Conservation (phyloP, 1,140 invertebrate genomes). For the Atta cephalotes region DNA sequence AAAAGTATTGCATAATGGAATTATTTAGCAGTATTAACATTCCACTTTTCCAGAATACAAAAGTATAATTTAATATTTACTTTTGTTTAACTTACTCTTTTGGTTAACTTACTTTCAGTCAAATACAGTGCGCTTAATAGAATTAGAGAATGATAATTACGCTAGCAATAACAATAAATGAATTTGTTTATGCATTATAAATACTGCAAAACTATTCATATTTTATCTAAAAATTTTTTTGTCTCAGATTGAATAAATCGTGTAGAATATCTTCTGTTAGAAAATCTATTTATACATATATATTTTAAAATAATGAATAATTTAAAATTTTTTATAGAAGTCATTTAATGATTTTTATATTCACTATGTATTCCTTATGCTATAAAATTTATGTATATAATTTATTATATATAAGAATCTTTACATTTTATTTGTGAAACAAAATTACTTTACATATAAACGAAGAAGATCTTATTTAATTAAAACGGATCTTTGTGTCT, state of each 20-base stretch:
- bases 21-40: neutral
- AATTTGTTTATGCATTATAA: neutral
- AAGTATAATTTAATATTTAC: neutral
- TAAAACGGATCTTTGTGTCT: too few relatives aligned
- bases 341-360: neutral
- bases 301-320: neutral
- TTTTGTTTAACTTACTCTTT: neutral
- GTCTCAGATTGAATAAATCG: slow-evolving; percentile 8
- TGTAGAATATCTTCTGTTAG: neutral
- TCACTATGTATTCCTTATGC: neutral
- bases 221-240: neutral
- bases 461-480: too few relatives aligned
- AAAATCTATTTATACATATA: neutral
- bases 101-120: neutral
- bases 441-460: neutral
- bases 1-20: neutral
- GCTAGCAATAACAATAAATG: neutral
- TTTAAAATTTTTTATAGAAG: neutral
- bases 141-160: neutral
- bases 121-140: neutral
- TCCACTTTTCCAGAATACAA: neutral
- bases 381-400: neutral
- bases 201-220: neutral
- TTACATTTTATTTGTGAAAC: neutral
- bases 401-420: neutral